Conservation (phyloP, 2,888 invertebrate species). For the Tryphoninae sp. region DNA sequence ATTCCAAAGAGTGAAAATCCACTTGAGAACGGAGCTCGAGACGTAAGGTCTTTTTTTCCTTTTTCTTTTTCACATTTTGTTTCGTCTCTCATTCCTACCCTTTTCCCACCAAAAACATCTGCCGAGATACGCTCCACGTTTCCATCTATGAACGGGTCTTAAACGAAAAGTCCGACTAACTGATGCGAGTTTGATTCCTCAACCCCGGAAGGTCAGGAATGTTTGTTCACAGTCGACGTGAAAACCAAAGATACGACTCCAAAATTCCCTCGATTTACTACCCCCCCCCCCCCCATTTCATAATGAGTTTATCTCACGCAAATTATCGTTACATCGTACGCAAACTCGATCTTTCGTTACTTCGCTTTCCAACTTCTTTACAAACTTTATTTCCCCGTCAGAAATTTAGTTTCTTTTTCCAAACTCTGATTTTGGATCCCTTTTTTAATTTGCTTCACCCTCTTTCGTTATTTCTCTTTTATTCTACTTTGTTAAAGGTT, state of each 20-base stretch:
- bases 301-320: neutral
- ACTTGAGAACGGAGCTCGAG: conserved; percentile 6
- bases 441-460: neutral
- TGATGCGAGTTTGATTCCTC: conserved; percentile 19
- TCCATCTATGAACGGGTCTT: conserved; percentile 3
- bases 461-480: neutral
- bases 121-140: neutral
- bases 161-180: neutral
- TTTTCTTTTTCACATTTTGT: neutral
- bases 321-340: too few relatives aligned
- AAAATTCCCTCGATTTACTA: too few relatives aligned
- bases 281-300: neutral
- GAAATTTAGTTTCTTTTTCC: neutral
- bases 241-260: neutral
- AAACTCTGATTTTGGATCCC: neutral
- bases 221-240: conserved; percentile 9
- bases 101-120: neutral
- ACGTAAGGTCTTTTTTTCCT: conserved; percentile 15
- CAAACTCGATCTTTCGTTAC: too few relatives aligned
- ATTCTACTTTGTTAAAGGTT: neutral
- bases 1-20: conserved; percentile 32
- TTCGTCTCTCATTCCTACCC: neutral
- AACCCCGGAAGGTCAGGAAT: neutral
- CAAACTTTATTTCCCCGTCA: neutral
- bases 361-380: neutral